Conservation (phyloP, 2,888 invertebrate genomes). For the Sabatieria punctata region DNA sequence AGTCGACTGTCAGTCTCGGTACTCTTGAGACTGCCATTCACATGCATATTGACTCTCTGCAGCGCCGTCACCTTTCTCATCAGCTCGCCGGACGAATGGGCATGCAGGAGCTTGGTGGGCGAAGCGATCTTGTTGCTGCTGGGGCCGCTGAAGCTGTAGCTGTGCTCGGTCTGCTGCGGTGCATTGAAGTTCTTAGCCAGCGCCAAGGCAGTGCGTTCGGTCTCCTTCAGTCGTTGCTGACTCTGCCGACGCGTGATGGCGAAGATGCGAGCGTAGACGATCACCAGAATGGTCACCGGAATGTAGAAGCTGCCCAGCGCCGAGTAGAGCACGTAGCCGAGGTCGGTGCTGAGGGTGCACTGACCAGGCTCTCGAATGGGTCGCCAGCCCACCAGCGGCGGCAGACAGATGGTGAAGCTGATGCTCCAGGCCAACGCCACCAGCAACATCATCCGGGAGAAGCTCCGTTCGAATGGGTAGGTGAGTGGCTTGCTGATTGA, state of each 20-base stretch:
- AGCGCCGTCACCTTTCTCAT: no score
- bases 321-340: conserved; percentile 93
- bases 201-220: conserved; percentile 15
- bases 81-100: no score
- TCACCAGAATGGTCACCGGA: conserved; percentile 49
- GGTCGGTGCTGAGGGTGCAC: conserved; percentile 55
- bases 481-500: conserved; percentile 26
- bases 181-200: background rate
- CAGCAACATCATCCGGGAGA: background rate
- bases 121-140: no score
- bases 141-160: no score
- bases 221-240: conserved; percentile 24
- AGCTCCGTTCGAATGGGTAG: conserved; percentile 16
- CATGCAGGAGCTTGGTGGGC: no score
- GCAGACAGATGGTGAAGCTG: conserved; percentile 26
- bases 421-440: conserved; percentile 19
- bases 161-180: no score
- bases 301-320: conserved; percentile 97
- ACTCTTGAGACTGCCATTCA: no score
- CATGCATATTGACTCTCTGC: no score
- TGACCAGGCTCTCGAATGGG: conserved; percentile 18
- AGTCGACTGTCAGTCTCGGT: no score
- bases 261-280: conserved; percentile 29
- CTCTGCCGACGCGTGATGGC: conserved; percentile 26
- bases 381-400: conserved; percentile 29